phyloP scores from a whole-genome alignment of 1,140 invertebrate genomes.

The Druon quercuslanigerum region DNA sequence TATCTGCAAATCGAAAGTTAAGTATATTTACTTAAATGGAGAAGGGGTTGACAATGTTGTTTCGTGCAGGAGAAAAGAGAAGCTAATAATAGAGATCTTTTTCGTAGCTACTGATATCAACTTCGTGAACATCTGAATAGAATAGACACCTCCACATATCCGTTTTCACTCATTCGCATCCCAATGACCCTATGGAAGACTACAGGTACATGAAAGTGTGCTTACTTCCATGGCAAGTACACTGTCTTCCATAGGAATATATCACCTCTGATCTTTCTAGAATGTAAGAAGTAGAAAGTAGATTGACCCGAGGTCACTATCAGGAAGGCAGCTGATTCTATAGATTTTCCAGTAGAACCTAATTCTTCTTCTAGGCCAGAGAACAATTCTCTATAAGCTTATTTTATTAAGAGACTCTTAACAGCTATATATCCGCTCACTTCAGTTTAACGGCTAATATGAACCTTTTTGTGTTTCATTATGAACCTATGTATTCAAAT shows the following conservation, averaged over 20 bases:
- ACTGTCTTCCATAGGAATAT: slow-evolving; percentile 32
- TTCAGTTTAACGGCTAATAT: background rate
- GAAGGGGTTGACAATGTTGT: too few species aligned
- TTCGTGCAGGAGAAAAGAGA: background rate
- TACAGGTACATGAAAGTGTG: slow-evolving; percentile 59
- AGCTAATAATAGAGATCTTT: background rate
- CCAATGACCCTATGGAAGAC: slow-evolving; percentile 45
- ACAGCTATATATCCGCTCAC: background rate
- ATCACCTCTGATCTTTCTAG: slow-evolving; percentile 55
- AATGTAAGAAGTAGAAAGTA: slow-evolving; percentile 68
- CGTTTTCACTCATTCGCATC: slow-evolving; percentile 58
- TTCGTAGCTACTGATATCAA: slow-evolving; percentile 16
- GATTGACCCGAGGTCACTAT: slow-evolving; percentile 63
- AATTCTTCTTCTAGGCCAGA: background rate
- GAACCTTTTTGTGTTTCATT: too few species aligned
- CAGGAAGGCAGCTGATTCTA: slow-evolving; percentile 58
- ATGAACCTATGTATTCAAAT: too few species aligned
- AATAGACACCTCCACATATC: slow-evolving; percentile 41
- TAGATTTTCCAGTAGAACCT: slow-evolving; percentile 2
- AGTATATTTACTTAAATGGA: too few species aligned
- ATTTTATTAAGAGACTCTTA: background rate
- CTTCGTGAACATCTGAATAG: slow-evolving; percentile 38
- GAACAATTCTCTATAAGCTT: slow-evolving; percentile 21
- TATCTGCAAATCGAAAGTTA: too few species aligned
- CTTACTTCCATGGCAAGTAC: slow-evolving; percentile 40